Base-by-base conservation (phyloP, 2,797 vertebrate genomes). In the Urophycis tenuis region DNA sequence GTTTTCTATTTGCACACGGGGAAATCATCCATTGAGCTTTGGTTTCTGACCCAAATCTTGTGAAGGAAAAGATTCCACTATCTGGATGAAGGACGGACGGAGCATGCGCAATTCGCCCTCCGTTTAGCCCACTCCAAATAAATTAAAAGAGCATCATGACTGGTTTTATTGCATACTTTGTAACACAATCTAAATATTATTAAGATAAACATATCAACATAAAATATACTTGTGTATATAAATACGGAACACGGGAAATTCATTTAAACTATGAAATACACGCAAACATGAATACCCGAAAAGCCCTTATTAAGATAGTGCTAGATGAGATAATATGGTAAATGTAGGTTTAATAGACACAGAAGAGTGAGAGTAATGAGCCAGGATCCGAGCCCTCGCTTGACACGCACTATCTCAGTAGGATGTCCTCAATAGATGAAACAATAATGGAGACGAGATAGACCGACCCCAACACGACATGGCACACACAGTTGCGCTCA, bases 71-170 rank as follows among this genome's bases (percentile, higher is more conserved):
- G 84, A 73, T 78, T 84, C 85, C 72, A 72, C 80, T 85, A 14
- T 82, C 87, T 75, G 84, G 49, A 78, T 71, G 31, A n/a, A 71
- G 77, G 83, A 76, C 74, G 3, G 3, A 79, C 0, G 0, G 89
- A 88, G 91, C 92, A 92, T 92, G 92, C 91, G 90, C 89, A 80
- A 32, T 75, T 39, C 71, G 5, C 33, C 15, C 64, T n/a, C 67
- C 49, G 34, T 49, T 53, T 72, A 36, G 17, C 60, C 72, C 41
- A 25, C n/a, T 69, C 11, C 29, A 10, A 11, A 69, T 69, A 25
- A 30, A 25, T 29, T 11, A 53, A 53, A 53, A 0, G 5, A 1
- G 8, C 45, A 22, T 19, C 17, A 53, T 53, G 17, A 53, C 45
- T 53, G 19, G 3, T 53, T 53, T 22, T 19, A 41, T 41, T 53